Base-by-base conservation (phyloP, 1,140 invertebrate species). In the Drosophila kohkoa region DNA sequence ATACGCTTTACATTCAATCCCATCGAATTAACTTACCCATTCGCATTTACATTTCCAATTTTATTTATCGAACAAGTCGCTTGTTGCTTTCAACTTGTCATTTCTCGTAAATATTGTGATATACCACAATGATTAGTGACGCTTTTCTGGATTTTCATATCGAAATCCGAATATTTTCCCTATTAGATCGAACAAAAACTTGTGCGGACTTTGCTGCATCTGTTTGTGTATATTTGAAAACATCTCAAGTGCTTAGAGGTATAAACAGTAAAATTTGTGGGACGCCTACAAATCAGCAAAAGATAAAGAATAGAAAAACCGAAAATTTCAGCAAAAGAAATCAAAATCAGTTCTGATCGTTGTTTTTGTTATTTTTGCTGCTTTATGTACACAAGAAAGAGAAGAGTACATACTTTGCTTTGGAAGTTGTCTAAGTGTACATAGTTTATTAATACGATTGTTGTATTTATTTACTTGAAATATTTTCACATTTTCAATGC, bases 381-480 rank as follows among this genome's bases (percentile, higher is more conserved):
- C 43, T 32, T 7, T 54, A 0, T 45, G 25, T 45, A 52, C 25
- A 52, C 28, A 30, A 41, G 8, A 20, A 25, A 55, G 5, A 13
- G 25, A 35, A 68, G 25, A 66, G 63, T 32, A 51, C n/a, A 46
- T 30, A 55, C 20, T 57, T 30, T 16, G 4, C 8, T 51, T 32
- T 51, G 43, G 32, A 13, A 58, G 41, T 38, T 45, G 43, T 30
- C 16, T 8, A 28, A 16, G 16, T 60, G 68, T 73, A 48, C 62
- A 77, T 68, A 65, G 70, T 68, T 87, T 73, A 85, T 62, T 85
- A 75, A 75, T 57, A 72, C 69, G 77, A 51, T 68, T 63, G 52
- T 41, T 55, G 78, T 64, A 79, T 90, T 90, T 88, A 90, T 88
- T 89, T 90, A 83, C 81, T 75, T 60, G 62, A 79, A 67, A 52